Conservation (phyloP, 2,888 invertebrate species). For the Acutogordius australiensis region DNA sequence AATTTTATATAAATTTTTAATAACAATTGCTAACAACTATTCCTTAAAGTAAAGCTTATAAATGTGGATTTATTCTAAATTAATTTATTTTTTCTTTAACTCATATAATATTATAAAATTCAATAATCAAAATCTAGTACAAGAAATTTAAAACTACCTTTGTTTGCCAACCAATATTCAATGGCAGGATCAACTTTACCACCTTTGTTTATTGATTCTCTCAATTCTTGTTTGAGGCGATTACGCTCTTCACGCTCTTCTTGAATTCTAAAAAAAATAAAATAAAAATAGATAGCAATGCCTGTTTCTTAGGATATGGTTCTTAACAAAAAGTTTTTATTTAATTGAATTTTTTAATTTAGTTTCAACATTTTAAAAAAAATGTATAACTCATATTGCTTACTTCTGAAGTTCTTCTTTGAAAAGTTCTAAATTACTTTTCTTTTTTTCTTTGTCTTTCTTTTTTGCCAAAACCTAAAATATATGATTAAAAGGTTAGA, state of each 20-base stretch:
- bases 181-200: constrained; percentile 8
- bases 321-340: too few relatives aligned
- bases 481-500: too few relatives aligned
- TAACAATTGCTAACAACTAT: too few relatives aligned
- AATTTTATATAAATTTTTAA: too few relatives aligned
- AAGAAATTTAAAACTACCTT: too few relatives aligned
- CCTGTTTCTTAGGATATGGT: too few relatives aligned
- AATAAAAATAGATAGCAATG: too few relatives aligned
- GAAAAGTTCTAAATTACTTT: constrained; percentile 81
- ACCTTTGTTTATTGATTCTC: constrained; percentile 21
- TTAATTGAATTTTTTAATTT: too few relatives aligned
- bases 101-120: constrained; percentile 4
- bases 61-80: too few relatives aligned
- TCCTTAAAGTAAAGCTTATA: too few relatives aligned
- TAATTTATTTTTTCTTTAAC: too few relatives aligned
- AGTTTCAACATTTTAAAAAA: constrained; percentile 21
- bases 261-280: constrained; percentile 84
- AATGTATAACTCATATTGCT: too few relatives aligned
- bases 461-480: constrained; percentile 30
- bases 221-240: constrained; percentile 34
- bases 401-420: constrained; percentile 86
- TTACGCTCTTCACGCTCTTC: constrained; percentile 83
- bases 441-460: constrained; percentile 53
- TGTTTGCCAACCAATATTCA: neutral
- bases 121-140: neutral